phyloP scores from a whole-genome alignment of 2,888 invertebrate species.

The Poecilobothrus nobilitatus region DNA sequence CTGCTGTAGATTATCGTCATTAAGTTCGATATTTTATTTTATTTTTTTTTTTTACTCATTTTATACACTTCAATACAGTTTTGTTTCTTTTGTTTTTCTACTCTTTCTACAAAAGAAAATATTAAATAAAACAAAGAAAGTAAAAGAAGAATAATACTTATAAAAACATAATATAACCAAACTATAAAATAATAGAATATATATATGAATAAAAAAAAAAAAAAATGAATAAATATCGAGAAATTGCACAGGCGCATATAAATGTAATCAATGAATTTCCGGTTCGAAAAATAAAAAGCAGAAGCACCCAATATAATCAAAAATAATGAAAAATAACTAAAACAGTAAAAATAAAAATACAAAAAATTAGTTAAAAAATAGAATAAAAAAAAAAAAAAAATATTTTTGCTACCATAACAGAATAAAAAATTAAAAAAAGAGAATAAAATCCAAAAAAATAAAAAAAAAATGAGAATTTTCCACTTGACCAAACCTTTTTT shows the following conservation, averaged over 20 bases:
- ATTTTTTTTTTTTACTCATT: too few species aligned
- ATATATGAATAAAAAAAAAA: background rate
- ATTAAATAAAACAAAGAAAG: too few species aligned
- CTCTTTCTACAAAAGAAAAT: too few species aligned
- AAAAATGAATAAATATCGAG: background rate
- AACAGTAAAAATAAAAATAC: background rate
- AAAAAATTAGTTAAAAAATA: background rate
- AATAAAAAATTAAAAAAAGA: background rate
- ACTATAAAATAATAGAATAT: background rate
- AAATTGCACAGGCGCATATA: conserved; percentile 2
- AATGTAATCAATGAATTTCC: background rate
- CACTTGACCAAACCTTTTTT: conserved; percentile 6
- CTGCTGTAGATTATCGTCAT: too few species aligned
- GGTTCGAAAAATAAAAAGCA: background rate
- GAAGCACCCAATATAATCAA: background rate
- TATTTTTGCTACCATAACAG: background rate
- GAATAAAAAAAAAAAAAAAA: background rate
- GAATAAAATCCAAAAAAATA: background rate
- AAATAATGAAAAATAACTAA: background rate
- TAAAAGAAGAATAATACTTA: background rate
- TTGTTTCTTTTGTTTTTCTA: too few species aligned
- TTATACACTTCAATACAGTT: too few species aligned
- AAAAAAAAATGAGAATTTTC: background rate
- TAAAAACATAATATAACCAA: background rate
- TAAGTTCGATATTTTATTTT: too few species aligned